Evolutionary conservation across 2,888 invertebrate genomes (phyloP), one percentile per base, ranked within the genome.

Genomic region (Phrixothrix hirtus): DNA sequence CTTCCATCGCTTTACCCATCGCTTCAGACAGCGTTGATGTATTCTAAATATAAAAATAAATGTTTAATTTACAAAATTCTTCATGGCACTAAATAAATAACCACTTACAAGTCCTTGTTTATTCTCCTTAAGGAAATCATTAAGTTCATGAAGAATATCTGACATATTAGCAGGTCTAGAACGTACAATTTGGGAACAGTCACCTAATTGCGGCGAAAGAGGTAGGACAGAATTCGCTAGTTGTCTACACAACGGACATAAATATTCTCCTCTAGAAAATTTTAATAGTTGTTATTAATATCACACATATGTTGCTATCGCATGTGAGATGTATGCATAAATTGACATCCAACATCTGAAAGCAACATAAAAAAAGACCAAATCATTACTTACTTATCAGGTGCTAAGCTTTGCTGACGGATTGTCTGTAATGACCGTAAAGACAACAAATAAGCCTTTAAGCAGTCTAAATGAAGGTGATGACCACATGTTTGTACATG

Each of bases 401-500:
- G 81, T 51, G n/a, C n/a, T n/a, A n/a, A n/a, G n/a, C n/a, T n/a
- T 73, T 87, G 87, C 59, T 85, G 84, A 17, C 90, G 81, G 7
- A 36, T 42, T 16, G 41, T 46, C 72, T 89, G 88, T 60, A 88
- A 87, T 55, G 85, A 85, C 64, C 87, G 82, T 55, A 97, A 81
- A 21, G 95, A 90, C 66, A 87, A 85, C 65, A 95, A 81, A 79
- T 98, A 99, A 0, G 93, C 87, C 71, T 89, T 88, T 68, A 95
- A 86, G 75, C 99, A 99, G 72, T 92, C 90, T 66, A 96, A 82
- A 78, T 99, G 98, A 51, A 98, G 83, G 77, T 95, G 93, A 78
- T 99, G 99, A 0, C 98, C 97, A 79, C 98, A 98, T 1, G 96
- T 92, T 76, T 92, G 91, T 42, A 94, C 91, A 75, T 92, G 89